Evolutionary conservation across 2,888 invertebrate species (phyloP), one percentile per base, ranked within the genome.

Genomic region (Leucania comma): DNA sequence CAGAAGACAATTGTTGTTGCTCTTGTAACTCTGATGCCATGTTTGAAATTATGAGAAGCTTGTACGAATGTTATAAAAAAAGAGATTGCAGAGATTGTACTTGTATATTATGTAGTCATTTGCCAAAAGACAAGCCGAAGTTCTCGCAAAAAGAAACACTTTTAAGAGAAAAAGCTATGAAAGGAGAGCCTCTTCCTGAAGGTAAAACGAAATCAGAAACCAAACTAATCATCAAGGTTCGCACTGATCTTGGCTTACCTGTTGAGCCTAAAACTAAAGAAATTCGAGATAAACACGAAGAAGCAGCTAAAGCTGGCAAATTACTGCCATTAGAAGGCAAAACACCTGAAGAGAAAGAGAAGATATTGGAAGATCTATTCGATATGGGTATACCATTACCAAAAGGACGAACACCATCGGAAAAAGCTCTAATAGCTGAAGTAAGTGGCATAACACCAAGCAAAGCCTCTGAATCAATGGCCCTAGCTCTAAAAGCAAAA

Each of bases 11-110:
- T 62, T 93, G 85, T 68, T 81, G 81, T 54, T 81, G 83, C 58
- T 58, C 78, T 22, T 81, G 81, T 82, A 93, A 94, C 80, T 93
- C 94, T 46, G 93, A 94, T 80, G 92, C 92, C 10, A 93, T 94
- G 92, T 94, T 94, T 76, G 93, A 93, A 83, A 93, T 93, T 1
- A 93, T 94, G 93, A 93, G 93, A 82, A 90, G 92, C 67, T 88
- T 94, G 9, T 93, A 94, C 66, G 92, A 93, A 57, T 93, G 94
- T 76, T 94, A 93, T 65, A 93, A 93, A 78, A 93, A 91, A 77
- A 93, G 91, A 85, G 90, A 93, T 80, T 94, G 94, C 75, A 88
- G 92, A 58, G 78, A 92, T 70, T 93, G 93, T 78, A 86, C 92
- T 48, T 94, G 94, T 69, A 91, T 93, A 71, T 86, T 93, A 17